Percentiles rank a stretch among this genome's conserved stretches.
Conservation (phyloP, 1,140 invertebrate species). For the Bombus turneri region DNA sequence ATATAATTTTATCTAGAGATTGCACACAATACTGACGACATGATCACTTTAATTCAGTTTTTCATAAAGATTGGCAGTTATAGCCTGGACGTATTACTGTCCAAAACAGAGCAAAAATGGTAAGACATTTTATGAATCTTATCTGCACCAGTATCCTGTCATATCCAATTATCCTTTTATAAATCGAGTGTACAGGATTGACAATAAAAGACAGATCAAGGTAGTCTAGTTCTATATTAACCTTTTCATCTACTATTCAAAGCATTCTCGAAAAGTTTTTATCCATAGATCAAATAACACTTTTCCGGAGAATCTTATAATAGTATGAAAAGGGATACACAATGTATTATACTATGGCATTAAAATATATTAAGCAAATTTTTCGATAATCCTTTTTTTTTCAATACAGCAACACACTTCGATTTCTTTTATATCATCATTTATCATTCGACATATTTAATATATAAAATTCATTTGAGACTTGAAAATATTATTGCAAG, state of each 20-base stretch:
- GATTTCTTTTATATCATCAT: constrained; percentile 12
- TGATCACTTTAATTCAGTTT: constrained; percentile 54
- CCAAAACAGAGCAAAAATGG: constrained; percentile 64
- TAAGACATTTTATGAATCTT: constrained; percentile 43
- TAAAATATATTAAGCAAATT: constrained; percentile 57
- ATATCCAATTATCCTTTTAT: constrained; percentile 35
- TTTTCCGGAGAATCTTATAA: constrained; percentile 27
- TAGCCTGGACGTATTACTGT: constrained; percentile 72
- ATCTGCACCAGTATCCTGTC: constrained; percentile 44
- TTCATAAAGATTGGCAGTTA: constrained; percentile 72
- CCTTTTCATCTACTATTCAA: constrained; percentile 35
- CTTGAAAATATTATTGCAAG: constrained; percentile 50
- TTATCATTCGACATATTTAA: constrained; percentile 13
- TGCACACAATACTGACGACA: constrained; percentile 60
- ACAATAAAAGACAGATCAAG: constrained; percentile 44
- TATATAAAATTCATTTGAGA: constrained; percentile 49
- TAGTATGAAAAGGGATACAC: constrained; percentile 27
- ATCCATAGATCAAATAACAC: not conserved
- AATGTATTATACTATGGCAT: constrained; percentile 39
- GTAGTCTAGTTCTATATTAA: constrained; percentile 40
- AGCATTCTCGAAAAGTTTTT: constrained; percentile 32
- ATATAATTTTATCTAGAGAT: constrained; percentile 20
- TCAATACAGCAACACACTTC: constrained; percentile 36
- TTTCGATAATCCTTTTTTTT: constrained; percentile 30
- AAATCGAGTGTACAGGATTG: constrained; percentile 43